Evolutionary conservation across 2,888 invertebrate genomes (phyloP), one percentile per base, ranked within the genome.

Genomic region (Folsomia candida): DNA sequence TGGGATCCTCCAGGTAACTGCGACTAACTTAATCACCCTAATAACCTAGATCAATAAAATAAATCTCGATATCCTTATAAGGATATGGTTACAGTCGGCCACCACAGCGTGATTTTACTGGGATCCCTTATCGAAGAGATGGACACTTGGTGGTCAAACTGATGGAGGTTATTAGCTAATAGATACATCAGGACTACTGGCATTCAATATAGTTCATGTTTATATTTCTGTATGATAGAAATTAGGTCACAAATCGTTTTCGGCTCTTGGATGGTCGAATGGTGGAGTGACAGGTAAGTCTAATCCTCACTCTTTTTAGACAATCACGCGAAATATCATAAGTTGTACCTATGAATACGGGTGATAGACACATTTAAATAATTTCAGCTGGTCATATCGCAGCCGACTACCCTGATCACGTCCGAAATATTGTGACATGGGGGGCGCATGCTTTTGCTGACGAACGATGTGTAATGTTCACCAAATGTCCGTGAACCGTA

Each of bases 231-330:
- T n/a, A n/a, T n/a, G n/a, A 18, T 77, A 89, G 87, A 84, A 85
- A 64, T 81, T 94, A 11, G 87, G 88, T 1, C 85, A 89, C 57
- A 81, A 86, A 0, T 88, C 88, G 78, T 93, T 89, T 83, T 93
- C 93, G 0, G 80, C 94, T 14, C 81, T 94, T 69, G 95, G 95
- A 0, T 95, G 94, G 93, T 93, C 93, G 83, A 93, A 93, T 83
- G 95, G 95, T 26, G 95, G 93, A 1, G 0, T 89, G 88, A 27
- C 83, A 94, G 77, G 89, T n/a, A n/a, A n/a, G n/a, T n/a, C n/a
- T n/a, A n/a, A n/a, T n/a, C n/a, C n/a, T n/a, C n/a, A n/a, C n/a
- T n/a, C n/a, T n/a, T n/a, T n/a, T n/a, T n/a, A n/a, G n/a, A n/a
- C n/a, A n/a, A n/a, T n/a, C n/a, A n/a, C n/a, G n/a, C n/a, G n/a